Conservation (phyloP, 2,797 vertebrate species). For the Micrastur ruficollis region DNA sequence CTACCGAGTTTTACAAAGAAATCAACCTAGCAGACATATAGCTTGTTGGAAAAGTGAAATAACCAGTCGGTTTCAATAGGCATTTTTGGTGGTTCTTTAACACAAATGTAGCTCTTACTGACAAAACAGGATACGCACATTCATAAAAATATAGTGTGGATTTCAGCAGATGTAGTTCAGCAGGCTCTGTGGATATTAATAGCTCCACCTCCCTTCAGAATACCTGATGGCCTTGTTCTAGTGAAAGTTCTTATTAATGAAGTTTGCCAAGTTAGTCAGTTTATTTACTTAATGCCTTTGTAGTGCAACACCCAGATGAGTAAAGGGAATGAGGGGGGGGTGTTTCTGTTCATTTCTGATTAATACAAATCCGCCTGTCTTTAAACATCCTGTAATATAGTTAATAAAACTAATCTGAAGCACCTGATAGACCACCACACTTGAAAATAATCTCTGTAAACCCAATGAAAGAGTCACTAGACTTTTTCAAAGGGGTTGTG, state of each 20-base stretch:
- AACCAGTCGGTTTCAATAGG: not conserved
- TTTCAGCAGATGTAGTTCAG: not conserved
- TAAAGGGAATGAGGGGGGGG: not conserved
- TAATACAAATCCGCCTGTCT: not conserved
- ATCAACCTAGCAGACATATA: not conserved
- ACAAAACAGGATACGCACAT: not conserved
- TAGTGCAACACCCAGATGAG: not conserved
- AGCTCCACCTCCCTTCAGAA: not conserved
- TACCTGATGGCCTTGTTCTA: not conserved
- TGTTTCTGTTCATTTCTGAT: not conserved
- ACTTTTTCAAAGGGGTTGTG: not conserved
- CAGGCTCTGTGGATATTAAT: not conserved
- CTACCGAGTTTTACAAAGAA: not conserved
- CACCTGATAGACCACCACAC: not conserved
- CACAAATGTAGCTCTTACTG: not conserved
- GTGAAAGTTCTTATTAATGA: not conserved
- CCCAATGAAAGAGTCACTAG: not conserved
- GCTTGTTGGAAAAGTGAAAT: not conserved
- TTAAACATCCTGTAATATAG: not conserved
- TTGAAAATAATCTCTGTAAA: not conserved
- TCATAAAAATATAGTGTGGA: fast-evolving
- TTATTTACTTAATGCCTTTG: not conserved
- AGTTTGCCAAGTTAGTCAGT: not conserved
- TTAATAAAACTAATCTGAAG: not conserved
- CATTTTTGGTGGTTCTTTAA: not conserved